Evolutionary conservation across 1,140 invertebrate genomes (phyloP), one percentile per base, ranked within the genome.

Genomic region (Melipona quadrifasciata): DNA sequence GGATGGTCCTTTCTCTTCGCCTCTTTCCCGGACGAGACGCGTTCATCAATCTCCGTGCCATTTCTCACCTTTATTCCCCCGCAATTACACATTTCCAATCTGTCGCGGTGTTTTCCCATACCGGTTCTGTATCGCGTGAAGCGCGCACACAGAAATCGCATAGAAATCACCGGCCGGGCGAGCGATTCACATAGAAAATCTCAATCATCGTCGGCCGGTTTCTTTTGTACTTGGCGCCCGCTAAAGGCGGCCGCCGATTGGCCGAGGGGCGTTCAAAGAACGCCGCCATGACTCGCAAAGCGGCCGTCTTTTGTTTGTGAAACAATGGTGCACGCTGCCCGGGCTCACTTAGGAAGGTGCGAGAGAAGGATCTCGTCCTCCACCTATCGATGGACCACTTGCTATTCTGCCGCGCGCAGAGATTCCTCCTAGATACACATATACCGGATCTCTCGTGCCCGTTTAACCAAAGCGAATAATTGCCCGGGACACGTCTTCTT

Each of bases 251-350:
- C 83, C 91, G 88, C 82, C 89, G 89, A 95, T 95, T 95, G 93
- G 94, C 87, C 92, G 88, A 92, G 91, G 92, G 93, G 92, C 92
- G 93, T 93, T 93, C 93, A 94, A 94, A 94, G 94, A 92, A 84
- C 89, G 92, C 93, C 93, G 94, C 93, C 93, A 93, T 95, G 94
- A 95, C 94, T 94, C 91, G 92, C 91, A 88, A 90, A 90, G 82
- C 88, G 87, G 85, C 87, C 89, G 87, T 90, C 91, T 92, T 92
- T 93, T 93, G 92, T 93, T 93, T 93, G 92, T 92, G 92, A 93
- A 93, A 93, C 92, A 93, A 93, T 92, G 91, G 91, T 88, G 92
- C 87, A 86, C 86, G 88, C 88, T 87, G 87, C 85, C 58, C 80
- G 85, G 67, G 82, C 90, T 93, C 91, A 92, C 92, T 93, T 93